Evolutionary conservation across 2,113 vertebrate species (phyloP).

Genomic region (Leiothrix lutea): DNA sequence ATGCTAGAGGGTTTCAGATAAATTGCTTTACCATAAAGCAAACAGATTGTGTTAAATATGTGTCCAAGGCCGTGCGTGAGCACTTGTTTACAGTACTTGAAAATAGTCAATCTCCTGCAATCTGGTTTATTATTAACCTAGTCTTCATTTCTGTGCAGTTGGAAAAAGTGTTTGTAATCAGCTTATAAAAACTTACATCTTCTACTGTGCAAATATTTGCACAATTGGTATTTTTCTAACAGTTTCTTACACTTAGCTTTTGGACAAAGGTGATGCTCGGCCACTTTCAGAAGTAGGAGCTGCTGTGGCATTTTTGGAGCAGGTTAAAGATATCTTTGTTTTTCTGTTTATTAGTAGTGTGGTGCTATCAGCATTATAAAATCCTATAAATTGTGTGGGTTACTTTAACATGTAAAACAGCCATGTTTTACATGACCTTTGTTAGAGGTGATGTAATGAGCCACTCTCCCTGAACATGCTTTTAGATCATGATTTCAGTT

Average conservation of each 20-base stretch:
- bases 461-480: neutral
- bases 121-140: conserved; percentile 42
- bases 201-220: conserved; percentile 28
- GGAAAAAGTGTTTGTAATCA: neutral
- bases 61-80: neutral
- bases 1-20: neutral
- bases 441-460: neutral
- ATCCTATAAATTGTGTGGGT: neutral
- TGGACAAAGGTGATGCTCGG: neutral
- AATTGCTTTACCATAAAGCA: neutral
- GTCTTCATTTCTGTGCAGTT: neutral
- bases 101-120: neutral
- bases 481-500: neutral
- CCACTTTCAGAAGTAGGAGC: neutral
- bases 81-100: conserved; percentile 1
- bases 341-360: neutral
- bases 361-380: neutral
- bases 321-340: neutral
- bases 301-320: neutral
- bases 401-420: neutral
- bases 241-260: neutral
- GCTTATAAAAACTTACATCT: neutral
- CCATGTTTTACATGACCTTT: neutral
- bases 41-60: neutral
- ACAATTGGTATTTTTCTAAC: neutral